Evolutionary conservation across 2,113 vertebrate species (phyloP), one percentile per base, ranked within the genome.

Genomic region (Neoarius graeffei): DNA sequence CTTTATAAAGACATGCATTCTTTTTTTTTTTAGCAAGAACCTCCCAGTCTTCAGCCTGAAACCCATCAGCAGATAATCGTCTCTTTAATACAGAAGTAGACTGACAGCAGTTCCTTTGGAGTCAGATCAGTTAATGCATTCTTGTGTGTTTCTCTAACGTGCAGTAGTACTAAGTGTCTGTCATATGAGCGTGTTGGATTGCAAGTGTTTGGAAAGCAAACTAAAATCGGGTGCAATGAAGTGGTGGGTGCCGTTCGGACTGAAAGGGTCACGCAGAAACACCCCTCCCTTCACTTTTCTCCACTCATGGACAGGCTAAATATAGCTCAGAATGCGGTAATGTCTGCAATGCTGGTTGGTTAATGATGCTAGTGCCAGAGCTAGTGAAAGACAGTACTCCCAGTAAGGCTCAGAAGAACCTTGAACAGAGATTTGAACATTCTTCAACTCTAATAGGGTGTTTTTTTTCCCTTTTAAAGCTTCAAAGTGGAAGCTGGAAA

Each of bases 301-400:
- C 80, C 62, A 42, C 86, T 88, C 62, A 67, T 87, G 74, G 85
- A 88, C 4, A 14, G 62, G 60, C 85, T 93, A 93, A 93, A 92
- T 93, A 93, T 93, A 93, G 91, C 77, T 62, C n/a, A 73, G 84
- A 83, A 56, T 92, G 88, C 84, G 81, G 91, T 93, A 88, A 94
- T 88, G 91, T 93, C 89, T 84, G 88, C 76, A 85, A 69, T 73
- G 66, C 57, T 83, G 25, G 35, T 80, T 83, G 27, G 35, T 80
- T 91, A 88, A 81, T 35, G 50, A 48, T 79, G 23, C 71, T 69
- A 60, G 77, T 57, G 81, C 76, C 52, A 80, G 80, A 27, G 66
- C 17, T 30, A 48, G 57, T 27, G 85, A 67, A 25, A 66, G 66
- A 79, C 66, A 60, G 11, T 17, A 57, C 57, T 81, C 56, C 19